Conservation (phyloP, 2,113 vertebrate species). For the Blennius ocellaris region DNA sequence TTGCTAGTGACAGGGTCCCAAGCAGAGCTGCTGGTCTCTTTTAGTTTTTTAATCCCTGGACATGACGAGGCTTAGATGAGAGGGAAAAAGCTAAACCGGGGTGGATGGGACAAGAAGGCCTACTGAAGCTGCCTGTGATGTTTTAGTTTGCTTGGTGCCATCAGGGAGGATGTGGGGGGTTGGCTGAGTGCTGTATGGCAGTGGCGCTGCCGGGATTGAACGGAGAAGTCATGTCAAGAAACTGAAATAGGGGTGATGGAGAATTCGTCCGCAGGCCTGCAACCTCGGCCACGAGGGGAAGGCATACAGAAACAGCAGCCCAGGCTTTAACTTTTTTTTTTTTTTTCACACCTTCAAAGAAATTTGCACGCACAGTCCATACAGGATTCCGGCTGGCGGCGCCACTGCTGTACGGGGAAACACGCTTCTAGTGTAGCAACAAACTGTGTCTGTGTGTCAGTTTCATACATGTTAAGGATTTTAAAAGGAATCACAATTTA, state of each 20-base stretch:
- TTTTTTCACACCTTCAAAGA: too few relatives aligned
- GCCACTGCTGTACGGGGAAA: slow-evolving; percentile 11
- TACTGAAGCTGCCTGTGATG: slow-evolving; percentile 44
- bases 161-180: slow-evolving; percentile 37
- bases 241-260: too few relatives aligned
- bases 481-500: too few relatives aligned
- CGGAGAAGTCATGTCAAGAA: too few relatives aligned
- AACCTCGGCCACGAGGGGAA: too few relatives aligned
- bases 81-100: slow-evolving; percentile 50
- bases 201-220: too few relatives aligned
- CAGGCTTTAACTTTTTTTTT: too few relatives aligned
- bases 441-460: not conserved
- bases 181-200: slow-evolving; percentile 15
- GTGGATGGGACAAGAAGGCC: slow-evolving; percentile 36
- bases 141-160: slow-evolving; percentile 57
- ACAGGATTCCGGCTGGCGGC: too few relatives aligned
- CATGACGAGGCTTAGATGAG: slow-evolving; percentile 61
- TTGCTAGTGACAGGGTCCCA: slow-evolving; percentile 68
- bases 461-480: too few relatives aligned
- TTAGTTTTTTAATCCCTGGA: slow-evolving; percentile 40
- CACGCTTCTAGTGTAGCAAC: not conserved
- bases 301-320: too few relatives aligned
- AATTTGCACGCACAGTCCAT: too few relatives aligned
- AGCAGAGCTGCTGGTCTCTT: slow-evolving; percentile 59
- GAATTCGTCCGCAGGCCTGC: too few relatives aligned